Evolutionary conservation across 2,888 invertebrate genomes (phyloP), one percentile per base, ranked within the genome.

Genomic region (Clunio marinus): DNA sequence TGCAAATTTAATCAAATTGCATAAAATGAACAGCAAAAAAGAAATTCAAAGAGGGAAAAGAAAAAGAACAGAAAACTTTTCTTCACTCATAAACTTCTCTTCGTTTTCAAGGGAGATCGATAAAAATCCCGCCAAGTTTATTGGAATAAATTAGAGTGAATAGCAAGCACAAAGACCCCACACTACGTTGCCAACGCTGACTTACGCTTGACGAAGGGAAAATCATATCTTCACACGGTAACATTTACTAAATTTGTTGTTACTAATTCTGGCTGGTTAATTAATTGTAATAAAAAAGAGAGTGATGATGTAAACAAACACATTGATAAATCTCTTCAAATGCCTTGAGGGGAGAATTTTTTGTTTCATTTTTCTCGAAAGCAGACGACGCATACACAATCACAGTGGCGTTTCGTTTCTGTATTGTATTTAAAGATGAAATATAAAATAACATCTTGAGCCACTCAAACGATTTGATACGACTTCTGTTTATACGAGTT

Each of bases 211-310:
- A 51, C 2, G 41, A 41, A 51, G 8, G 51, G 51, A 51, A n/a
- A 51, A 3, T 51, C 35, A 22, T 51, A 51, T 7, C 17, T 51
- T 8, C 51, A 51, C 51, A 17, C 17, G 17, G 17, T 22, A 51
- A 17, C 51, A 51, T 51, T 51, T 5, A 41, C 41, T 41, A 41
- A 51, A 51, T 51, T 57, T 25, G 57, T 27, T 57, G 57, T 5
- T 25, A 27, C 27, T 57, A 57, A 57, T 57, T 57, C 57, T 25
- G 57, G 25, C 57, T 57, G 22, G 57, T 25, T 57, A 57, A 57
- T 57, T 57, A 57, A 57, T 57, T 57, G 57, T 57, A 57, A 57
- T 57, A 57, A 57, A 57, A 57, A 57, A 24, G 57, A 51, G 51
- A 57, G 57, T 57, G 57, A 57, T 27, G 51, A 57, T 57, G 20